Base-by-base conservation (phyloP, 2,113 vertebrate genomes). In the Protomyctophum bolini region DNA sequence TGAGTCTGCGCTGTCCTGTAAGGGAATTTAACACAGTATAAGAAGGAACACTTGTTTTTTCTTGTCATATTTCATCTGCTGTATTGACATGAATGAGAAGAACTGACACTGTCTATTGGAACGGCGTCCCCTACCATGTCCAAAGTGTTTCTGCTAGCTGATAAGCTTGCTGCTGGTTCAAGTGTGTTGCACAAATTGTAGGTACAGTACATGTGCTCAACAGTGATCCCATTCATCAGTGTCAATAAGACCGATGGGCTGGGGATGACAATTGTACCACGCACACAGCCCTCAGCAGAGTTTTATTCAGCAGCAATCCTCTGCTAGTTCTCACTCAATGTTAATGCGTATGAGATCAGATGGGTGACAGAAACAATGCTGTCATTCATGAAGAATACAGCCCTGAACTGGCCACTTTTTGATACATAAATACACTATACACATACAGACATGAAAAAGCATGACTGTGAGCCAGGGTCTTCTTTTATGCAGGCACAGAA, bases 301-400 rank as follows among this genome's bases (percentile, higher is more conserved):
- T 80, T 86, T 85, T 52, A 86, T 82, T 80, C 74, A 79, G 64
- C 74, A 79, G 64, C 73, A 66, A 68, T 68, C 56, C 69, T 73
- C 45, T 48, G 69, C 75, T 33, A 59, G 59, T 62, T 63, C 71
- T 21, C 2, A 59, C 57, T 69, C 78, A 90, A 87, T 84, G 84
- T 89, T 85, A 88, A 79, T 41, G 76, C 66, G 77, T 63, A 61
- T 56, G 21, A 68, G 77, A 80, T 76, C 84, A 57, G 54, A 84
- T 75, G 9, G 63, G 66, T 69, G 47, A 81, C 68, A 73, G 58
- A 15, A 15, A 61, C 78, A 70, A 58, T 72, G 79, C 52, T 52
- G 81, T 29, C 21, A 58, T 14, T 76, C 29, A 79, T 50, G 29
- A n/a, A 74, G 78, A 66, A 41, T 55, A 66, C 1, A 6, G 29